Base-by-base conservation (phyloP, 1,140 invertebrate species). In the Nasonia vitripennis region DNA sequence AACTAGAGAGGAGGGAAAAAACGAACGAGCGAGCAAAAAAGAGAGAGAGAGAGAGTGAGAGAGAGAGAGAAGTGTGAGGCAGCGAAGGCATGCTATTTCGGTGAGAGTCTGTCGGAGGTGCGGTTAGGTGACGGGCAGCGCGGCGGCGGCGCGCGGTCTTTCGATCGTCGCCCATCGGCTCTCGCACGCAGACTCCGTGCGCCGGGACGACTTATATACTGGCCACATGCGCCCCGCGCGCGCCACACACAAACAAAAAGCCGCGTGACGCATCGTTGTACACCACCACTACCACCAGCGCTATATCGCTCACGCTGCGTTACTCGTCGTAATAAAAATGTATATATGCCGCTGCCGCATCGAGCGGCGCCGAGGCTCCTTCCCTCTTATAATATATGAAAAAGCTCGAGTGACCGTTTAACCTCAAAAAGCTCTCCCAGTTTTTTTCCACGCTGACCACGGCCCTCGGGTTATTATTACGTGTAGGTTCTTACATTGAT, bases 251-350 rank as follows among this genome's bases (percentile, higher is more conserved):
- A 62, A 62, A 62, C 55, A 62, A 62, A n/a, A 62, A 17, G 3
- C 55, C 55, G 55, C 55, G 55, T 62, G 55, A 62, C 55, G 55
- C 55, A 62, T 62, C 55, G 55, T 62, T 62, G n/a, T 62, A 62
- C 17, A 62, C 55, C 17, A 62, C 51, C 55, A 62, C 20, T 20
- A 62, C 6, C 3, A n/a, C 20, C 20, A 9, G 12, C 14, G 51
- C 17, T 62, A 27, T 27, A 27, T 27, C 27, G 27, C 27, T 27
- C 27, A 1, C 27, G 27, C 14, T n/a, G 5, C 17, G 4, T 5
- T 62, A n/a, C 55, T 62, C 55, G 17, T n/a, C 4, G 55, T 20
- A 20, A n/a, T 62, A 62, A 62, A 62, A 62, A 62, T 62, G 55
- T 62, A 17, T 62, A 62, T 7, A 62, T n/a, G 6, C 20, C 10